Conservation (phyloP, 2,888 invertebrate species). For the Fragum sueziense region DNA sequence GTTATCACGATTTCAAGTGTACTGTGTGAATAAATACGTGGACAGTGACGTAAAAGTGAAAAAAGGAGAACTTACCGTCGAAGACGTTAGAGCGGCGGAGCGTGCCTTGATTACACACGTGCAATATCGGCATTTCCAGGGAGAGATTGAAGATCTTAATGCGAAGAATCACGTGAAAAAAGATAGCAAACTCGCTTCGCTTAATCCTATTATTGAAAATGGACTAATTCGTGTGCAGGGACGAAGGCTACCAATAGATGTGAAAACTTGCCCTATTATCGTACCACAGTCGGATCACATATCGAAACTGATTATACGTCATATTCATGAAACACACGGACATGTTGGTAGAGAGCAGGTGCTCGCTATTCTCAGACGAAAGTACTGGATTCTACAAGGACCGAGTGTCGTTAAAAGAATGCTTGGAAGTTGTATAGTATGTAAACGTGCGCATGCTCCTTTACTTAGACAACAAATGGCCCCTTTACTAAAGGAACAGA, state of each 20-base stretch:
- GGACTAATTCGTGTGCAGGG: not conserved
- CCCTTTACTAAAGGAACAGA: constrained; percentile 37
- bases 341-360: too few relatives aligned
- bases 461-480: constrained; percentile 43
- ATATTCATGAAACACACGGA: too few relatives aligned
- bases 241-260: not conserved
- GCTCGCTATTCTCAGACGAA: constrained; percentile 9
- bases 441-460: constrained; percentile 10
- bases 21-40: constrained; percentile 1
- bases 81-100: not conserved
- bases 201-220: not conserved
- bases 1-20: constrained; percentile 18
- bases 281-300: constrained; percentile 28
- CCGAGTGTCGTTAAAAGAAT: constrained; percentile 18
- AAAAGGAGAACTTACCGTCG: not conserved
- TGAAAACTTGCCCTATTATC: constrained; percentile 17
- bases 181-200: too few relatives aligned
- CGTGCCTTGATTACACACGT: too few relatives aligned
- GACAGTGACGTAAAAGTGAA: not conserved
- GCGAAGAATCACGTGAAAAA: not conserved
- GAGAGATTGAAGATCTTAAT: too few relatives aligned
- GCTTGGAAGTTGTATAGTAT: constrained; percentile 15
- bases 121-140: too few relatives aligned
- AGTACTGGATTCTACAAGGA: constrained; percentile 35
- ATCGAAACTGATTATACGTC: constrained; percentile 21